Evolutionary conservation across 1,140 invertebrate species (phyloP), one percentile per base, ranked within the genome.

Genomic region (Parapsyche elsis): DNA sequence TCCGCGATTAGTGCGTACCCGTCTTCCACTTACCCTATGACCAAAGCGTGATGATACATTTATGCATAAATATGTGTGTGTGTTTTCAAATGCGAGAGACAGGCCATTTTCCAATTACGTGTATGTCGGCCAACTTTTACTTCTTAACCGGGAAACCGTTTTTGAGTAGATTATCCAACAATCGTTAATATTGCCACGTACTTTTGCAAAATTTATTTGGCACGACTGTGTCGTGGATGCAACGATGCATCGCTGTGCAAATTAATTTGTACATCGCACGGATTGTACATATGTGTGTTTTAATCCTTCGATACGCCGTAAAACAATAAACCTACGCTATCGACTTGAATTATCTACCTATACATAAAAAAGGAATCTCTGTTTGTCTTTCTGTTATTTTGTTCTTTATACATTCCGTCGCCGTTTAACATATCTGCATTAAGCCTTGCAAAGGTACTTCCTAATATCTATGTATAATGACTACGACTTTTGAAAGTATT

Each of bases 181-280:
- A 71, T 71, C 67, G 67, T 24, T 24, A 71, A 71, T 71, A 44
- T 44, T 38, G 67, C 24, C 23, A 30, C 21, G 67, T 30, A 30
- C 67, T 30, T 71, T 71, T 71, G 67, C 67, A 71, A 30, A 71
- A 71, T 71, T 71, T 30, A 71, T 30, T 71, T 30, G 67, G 23
- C 67, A 71, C 67, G 67, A 71, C 24, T 14, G 67, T 44, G 57
- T 61, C 21, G 21, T 19, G 21, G 14, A 61, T 61, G 57, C 57
- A 19, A 9, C 14, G n/a, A 61, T 61, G 16, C 57, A 61, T 38
- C 30, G 30, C 16, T 1, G 57, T 61, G 19, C 57, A 61, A 61
- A 61, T 61, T 61, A 61, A 61, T 61, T 61, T 61, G 57, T 61
- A 9, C 16, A 21, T 19, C 57, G 57, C 9, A 21, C 16, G 16